Evolutionary conservation across 2,113 vertebrate species (phyloP).

Genomic region (Dromiciops gliroides): DNA sequence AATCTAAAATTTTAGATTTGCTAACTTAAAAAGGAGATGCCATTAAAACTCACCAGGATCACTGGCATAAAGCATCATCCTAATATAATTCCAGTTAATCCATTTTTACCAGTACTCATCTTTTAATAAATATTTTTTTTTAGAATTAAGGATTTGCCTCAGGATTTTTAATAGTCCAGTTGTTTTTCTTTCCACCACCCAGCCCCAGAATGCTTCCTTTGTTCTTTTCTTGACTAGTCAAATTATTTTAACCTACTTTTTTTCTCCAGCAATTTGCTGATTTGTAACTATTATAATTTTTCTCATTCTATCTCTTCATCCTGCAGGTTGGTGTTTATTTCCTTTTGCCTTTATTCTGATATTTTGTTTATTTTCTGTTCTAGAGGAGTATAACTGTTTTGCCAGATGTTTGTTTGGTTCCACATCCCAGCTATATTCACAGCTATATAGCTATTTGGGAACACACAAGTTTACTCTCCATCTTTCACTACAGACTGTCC

Average conservation of each 20-base stretch:
- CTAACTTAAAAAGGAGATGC: not conserved
- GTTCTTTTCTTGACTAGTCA: not conserved
- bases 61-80: not conserved
- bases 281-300: not conserved
- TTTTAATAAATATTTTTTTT: not conserved
- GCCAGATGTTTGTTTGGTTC: not conserved
- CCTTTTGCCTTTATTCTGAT: not conserved
- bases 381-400: not conserved
- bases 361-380: conserved; percentile 27
- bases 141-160: not conserved
- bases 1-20: not conserved
- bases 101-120: not conserved
- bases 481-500: not conserved
- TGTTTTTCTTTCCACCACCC: not conserved
- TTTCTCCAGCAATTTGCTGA: not conserved
- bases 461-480: not conserved
- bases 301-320: not conserved
- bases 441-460: not conserved
- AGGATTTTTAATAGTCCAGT: not conserved
- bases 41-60: not conserved
- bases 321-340: conserved; percentile 5
- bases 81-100: not conserved
- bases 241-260: not conserved
- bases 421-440: not conserved
- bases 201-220: not conserved